Conservation (phyloP, 2,888 invertebrate genomes). For the Hirudinaria manillensis region DNA sequence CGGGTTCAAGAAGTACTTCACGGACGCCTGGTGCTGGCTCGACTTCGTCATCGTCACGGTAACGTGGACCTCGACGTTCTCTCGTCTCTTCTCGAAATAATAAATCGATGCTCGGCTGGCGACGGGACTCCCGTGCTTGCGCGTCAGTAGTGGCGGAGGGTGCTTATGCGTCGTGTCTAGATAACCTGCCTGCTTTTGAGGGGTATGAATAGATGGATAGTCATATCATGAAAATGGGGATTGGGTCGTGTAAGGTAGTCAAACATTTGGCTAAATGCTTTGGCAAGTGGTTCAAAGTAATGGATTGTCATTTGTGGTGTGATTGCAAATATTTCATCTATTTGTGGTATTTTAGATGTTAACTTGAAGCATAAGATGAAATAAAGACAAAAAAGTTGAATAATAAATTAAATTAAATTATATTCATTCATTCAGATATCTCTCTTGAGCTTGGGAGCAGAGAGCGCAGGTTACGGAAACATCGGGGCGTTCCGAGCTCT, state of each 20-base stretch:
- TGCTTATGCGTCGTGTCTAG: background rate
- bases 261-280: no score
- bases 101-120: background rate
- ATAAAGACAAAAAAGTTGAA: no score
- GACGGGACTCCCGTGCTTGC: background rate
- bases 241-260: no score
- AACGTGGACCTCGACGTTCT: slow-evolving; percentile 53
- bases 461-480: slow-evolving; percentile 74
- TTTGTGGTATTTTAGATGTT: no score
- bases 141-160: background rate
- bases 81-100: background rate
- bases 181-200: no score
- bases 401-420: background rate
- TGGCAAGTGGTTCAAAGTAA: no score
- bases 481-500: slow-evolving; percentile 99
- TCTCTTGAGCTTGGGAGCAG: slow-evolving; percentile 80
- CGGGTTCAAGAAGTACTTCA: slow-evolving; percentile 93
- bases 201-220: no score
- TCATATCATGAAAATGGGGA: no score
- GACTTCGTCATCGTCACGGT: slow-evolving; percentile 98
- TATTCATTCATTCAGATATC: slow-evolving; percentile 60
- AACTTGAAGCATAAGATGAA: no score
- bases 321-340: no score
- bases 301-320: no score
- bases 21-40: slow-evolving; percentile 98